phyloP scores from a whole-genome alignment of 1,140 invertebrate species.

The Tetragnatha versicolor region DNA sequence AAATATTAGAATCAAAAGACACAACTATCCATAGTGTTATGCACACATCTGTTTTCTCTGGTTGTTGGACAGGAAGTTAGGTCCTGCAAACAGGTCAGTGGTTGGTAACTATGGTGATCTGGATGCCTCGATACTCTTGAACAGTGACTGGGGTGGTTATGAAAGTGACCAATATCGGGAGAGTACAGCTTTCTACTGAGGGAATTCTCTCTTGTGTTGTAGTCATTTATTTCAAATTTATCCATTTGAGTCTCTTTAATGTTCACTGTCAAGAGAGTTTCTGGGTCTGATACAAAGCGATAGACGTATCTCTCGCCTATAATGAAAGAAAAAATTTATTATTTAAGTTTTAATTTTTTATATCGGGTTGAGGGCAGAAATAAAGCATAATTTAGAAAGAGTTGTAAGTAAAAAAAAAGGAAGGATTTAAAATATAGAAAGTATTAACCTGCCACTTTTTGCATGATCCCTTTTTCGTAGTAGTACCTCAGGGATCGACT shows the following conservation, averaged over 20 bases:
- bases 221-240: slow-evolving; percentile 16
- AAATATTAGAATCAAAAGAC: slow-evolving; percentile 21
- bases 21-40: slow-evolving; percentile 35
- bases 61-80: slow-evolving; percentile 31
- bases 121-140: slow-evolving; percentile 21
- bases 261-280: slow-evolving; percentile 89
- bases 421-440: not conserved
- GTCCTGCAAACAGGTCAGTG: slow-evolving; percentile 37
- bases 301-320: slow-evolving; percentile 93
- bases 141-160: slow-evolving; percentile 2
- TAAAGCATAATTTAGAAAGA: not conserved
- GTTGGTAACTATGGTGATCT: slow-evolving; percentile 47
- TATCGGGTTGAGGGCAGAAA: not conserved
- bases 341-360: not conserved
- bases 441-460: slow-evolving; percentile 88
- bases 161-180: slow-evolving; percentile 1
- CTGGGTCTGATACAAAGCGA: slow-evolving; percentile 94
- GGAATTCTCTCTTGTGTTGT: not conserved
- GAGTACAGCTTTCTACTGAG: slow-evolving; percentile 21
- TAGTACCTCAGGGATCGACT: slow-evolving; percentile 92
- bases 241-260: slow-evolving; percentile 57
- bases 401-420: not conserved
- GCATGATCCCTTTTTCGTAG: slow-evolving; percentile 98
- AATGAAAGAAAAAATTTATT: slow-evolving; percentile 55
- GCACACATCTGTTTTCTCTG: slow-evolving; percentile 22